Evolutionary conservation across 2,113 vertebrate genomes (phyloP).

Genomic region (Mastomys natalensis): DNA sequence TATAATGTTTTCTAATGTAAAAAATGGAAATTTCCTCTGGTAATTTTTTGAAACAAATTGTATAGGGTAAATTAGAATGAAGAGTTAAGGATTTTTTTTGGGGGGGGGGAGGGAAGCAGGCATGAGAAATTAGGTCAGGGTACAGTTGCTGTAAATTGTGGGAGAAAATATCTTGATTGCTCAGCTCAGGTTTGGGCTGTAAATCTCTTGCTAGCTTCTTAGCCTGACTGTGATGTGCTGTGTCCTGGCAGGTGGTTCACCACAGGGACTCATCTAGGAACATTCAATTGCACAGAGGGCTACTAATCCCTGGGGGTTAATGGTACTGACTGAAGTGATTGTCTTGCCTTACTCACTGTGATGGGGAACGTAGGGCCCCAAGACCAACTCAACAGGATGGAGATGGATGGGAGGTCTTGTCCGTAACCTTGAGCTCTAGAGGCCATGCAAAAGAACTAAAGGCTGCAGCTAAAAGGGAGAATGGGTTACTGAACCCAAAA

Average conservation of each 20-base stretch:
- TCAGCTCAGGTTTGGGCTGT: slow-evolving; percentile 71
- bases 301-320: slow-evolving; percentile 75
- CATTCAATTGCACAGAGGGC: slow-evolving; percentile 78
- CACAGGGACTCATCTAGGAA: slow-evolving; percentile 73
- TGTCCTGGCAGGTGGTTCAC: slow-evolving; percentile 79
- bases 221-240: slow-evolving; percentile 61
- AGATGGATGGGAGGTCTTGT: slow-evolving; percentile 37
- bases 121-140: slow-evolving; percentile 75
- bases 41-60: slow-evolving; percentile 57
- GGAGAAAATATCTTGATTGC: slow-evolving; percentile 79
- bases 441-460: not conserved
- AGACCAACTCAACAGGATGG: slow-evolving; percentile 50
- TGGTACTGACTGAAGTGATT: slow-evolving; percentile 73
- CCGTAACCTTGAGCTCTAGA: not conserved
- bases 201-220: slow-evolving; percentile 72
- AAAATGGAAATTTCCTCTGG: slow-evolving; percentile 4
- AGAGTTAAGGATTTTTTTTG: slow-evolving; percentile 1
- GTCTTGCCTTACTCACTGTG: slow-evolving; percentile 56
- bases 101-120: not conserved
- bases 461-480: not conserved
- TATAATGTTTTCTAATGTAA: slow-evolving; percentile 1
- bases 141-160: slow-evolving; percentile 69
- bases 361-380: slow-evolving; percentile 45
- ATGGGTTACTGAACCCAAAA: not conserved
- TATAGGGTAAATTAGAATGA: not conserved